phyloP scores from a whole-genome alignment of 2,888 invertebrate genomes.

The Cryptocephalus primarius region DNA sequence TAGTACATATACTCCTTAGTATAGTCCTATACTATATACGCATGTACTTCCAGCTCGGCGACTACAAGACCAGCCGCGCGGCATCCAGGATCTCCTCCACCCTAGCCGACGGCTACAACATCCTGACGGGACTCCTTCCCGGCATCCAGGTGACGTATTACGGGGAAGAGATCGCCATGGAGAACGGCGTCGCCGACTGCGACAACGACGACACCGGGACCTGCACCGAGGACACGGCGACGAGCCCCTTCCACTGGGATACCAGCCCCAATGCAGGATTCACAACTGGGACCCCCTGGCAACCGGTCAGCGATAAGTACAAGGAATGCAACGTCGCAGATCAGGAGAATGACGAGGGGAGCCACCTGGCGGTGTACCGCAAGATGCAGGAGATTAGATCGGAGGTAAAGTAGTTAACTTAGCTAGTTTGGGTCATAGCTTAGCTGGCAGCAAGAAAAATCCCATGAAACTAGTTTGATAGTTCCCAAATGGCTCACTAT shows the following conservation, averaged over 20 bases:
- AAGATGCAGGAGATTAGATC: too few relatives aligned
- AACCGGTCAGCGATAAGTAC: not conserved
- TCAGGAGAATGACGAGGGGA: not conserved
- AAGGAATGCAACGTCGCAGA: not conserved
- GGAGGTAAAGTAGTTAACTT: too few relatives aligned
- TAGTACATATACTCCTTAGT: too few relatives aligned
- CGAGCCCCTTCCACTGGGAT: not conserved
- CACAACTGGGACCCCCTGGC: not conserved
- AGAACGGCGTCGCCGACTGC: not conserved
- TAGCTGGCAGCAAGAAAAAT: too few relatives aligned
- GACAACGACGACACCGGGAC: not conserved
- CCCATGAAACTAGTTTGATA: too few relatives aligned
- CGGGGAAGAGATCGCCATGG: constrained; percentile 71
- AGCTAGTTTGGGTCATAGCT: too few relatives aligned
- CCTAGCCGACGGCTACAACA: constrained; percentile 67
- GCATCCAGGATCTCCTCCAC: constrained; percentile 52
- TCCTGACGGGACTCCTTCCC: constrained; percentile 68
- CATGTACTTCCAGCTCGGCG: constrained; percentile 45
- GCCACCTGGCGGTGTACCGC: not conserved
- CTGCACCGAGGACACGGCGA: not conserved
- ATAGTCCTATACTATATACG: too few relatives aligned
- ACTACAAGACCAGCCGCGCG: constrained; percentile 62
- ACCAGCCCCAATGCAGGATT: not conserved
- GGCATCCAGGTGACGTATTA: constrained; percentile 81
- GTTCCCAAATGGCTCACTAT: too few relatives aligned